Percentiles rank a stretch among this genome's conserved stretches.
phyloP scores from a whole-genome alignment of 2,888 invertebrate genomes.

The Drosophila nigricruria region DNA sequence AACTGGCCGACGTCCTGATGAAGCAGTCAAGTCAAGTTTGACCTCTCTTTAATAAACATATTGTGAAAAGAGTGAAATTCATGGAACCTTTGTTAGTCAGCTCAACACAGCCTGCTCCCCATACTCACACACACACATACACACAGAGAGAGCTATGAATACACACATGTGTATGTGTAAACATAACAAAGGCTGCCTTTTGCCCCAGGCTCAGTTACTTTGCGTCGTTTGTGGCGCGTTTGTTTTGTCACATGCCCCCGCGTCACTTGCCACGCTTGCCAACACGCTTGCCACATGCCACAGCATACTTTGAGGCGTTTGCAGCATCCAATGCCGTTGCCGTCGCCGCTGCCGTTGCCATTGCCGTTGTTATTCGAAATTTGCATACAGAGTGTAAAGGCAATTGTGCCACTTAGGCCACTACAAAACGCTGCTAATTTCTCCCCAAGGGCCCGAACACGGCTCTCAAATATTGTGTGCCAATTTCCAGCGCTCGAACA shows the following conservation, averaged over 20 bases:
- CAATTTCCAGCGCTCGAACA: conserved; percentile 35
- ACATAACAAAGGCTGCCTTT: conserved; percentile 59
- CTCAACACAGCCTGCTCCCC: neutral
- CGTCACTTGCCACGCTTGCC: conserved; percentile 31
- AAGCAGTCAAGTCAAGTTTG: conserved; percentile 32
- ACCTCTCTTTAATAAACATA: conserved; percentile 41
- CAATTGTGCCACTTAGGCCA: conserved; percentile 61
- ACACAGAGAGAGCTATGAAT: neutral
- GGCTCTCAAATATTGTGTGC: conserved; percentile 29
- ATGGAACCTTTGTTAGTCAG: conserved; percentile 41
- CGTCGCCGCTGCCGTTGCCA: conserved; percentile 15
- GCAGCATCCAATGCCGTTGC: conserved; percentile 35
- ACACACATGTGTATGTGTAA: conserved; percentile 24
- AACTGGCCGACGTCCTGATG: conserved; percentile 29
- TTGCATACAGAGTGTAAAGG: conserved; percentile 60
- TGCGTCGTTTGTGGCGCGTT: conserved; percentile 27
- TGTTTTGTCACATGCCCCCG: conserved; percentile 56
- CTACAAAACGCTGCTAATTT: conserved; percentile 73
- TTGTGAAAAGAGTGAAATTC: conserved; percentile 44
- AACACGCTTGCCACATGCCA: conserved; percentile 32
- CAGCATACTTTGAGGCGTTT: conserved; percentile 65
- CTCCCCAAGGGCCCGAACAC: conserved; percentile 43
- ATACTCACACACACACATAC: conserved; percentile 8
- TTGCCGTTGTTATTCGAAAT: conserved; percentile 49
- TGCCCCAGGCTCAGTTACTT: conserved; percentile 54